Evolutionary conservation across 2,113 vertebrate genomes (phyloP).

Genomic region (Oceanites oceanicus): DNA sequence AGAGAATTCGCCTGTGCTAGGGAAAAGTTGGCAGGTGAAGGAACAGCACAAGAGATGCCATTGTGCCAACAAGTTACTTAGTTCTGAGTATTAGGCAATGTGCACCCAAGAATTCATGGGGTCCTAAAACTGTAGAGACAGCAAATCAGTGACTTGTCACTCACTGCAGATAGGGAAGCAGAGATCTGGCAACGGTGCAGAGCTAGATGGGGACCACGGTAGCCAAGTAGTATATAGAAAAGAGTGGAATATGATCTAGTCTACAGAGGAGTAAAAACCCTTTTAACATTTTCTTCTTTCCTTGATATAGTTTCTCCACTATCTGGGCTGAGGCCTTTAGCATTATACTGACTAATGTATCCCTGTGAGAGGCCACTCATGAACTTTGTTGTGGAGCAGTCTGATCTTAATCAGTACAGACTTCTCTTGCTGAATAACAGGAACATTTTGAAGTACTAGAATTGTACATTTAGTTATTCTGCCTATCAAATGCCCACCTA

Average conservation of each 20-base stretch:
- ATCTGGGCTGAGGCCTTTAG: neutral
- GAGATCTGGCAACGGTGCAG: neutral
- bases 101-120: constrained; percentile 51
- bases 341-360: neutral
- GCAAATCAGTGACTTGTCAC: constrained; percentile 46
- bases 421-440: neutral
- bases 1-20: neutral
- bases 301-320: neutral
- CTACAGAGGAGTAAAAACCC: neutral
- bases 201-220: neutral
- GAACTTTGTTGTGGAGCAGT: neutral
- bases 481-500: neutral
- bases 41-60: constrained; percentile 9
- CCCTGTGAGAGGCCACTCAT: neutral
- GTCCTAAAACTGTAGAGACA: constrained; percentile 61
- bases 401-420: neutral
- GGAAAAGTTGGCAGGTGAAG: constrained; percentile 44
- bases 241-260: neutral
- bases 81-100: constrained; percentile 51
- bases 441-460: neutral
- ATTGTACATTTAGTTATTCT: neutral
- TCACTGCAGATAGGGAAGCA: neutral
- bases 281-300: neutral
- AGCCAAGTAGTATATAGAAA: neutral
- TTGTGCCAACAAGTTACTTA: constrained; percentile 75